Conservation (phyloP, 2,797 vertebrate genomes). For the Mycteria americana region DNA sequence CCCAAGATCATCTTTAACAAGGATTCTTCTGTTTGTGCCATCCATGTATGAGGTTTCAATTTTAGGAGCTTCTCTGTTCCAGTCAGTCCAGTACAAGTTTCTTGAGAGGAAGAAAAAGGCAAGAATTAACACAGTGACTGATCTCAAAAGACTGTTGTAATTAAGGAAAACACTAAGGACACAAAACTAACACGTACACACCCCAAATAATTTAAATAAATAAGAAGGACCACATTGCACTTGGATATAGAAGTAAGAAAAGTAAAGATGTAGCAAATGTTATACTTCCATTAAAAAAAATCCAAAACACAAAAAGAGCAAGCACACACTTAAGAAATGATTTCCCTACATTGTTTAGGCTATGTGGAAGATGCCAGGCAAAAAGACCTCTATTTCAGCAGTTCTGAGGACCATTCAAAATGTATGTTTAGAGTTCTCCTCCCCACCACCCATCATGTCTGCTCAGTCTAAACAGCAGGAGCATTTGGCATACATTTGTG, state of each 20-base stretch:
- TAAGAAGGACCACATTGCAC: background rate
- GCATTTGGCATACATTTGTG: background rate
- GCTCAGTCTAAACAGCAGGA: background rate
- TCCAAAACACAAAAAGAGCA: background rate
- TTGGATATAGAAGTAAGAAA: background rate
- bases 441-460: background rate
- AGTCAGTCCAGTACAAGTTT: slow-evolving; percentile 93
- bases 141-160: background rate
- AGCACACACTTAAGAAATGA: background rate
- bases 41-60: slow-evolving; percentile 94
- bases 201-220: background rate
- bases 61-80: slow-evolving; percentile 92
- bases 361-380: background rate
- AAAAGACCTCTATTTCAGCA: background rate
- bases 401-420: background rate
- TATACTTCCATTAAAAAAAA: background rate
- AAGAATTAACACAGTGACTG: background rate
- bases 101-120: slow-evolving; percentile 65
- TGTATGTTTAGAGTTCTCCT: rapidly evolving
- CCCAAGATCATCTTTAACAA: slow-evolving; percentile 86
- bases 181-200: background rate
- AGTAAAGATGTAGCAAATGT: background rate
- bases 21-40: slow-evolving; percentile 86
- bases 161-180: background rate
- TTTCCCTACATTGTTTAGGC: background rate